phyloP scores from a whole-genome alignment of 2,888 invertebrate genomes.

The Horisme vitalbata region DNA sequence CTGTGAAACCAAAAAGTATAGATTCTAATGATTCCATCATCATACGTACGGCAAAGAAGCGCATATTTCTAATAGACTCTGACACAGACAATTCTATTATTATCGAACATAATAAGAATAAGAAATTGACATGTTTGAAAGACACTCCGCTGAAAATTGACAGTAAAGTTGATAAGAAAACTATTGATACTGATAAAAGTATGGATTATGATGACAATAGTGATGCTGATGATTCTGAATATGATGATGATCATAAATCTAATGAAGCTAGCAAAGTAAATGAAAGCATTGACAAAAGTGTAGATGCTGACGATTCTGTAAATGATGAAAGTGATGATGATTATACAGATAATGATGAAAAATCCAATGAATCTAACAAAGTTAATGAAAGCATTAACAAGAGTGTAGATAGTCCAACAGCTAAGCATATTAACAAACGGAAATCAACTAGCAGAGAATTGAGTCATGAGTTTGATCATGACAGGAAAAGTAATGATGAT shows the following conservation, averaged over 20 bases:
- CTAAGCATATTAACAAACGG: not conserved
- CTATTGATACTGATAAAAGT: conserved; percentile 11
- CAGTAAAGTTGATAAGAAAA: conserved; percentile 1
- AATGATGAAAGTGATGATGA: not conserved
- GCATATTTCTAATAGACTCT: conserved; percentile 63
- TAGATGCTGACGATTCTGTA: too few species aligned
- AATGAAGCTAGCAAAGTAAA: not conserved
- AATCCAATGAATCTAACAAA: conserved; percentile 12
- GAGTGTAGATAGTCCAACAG: not conserved
- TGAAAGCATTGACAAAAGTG: not conserved
- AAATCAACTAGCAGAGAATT: conserved; percentile 12
- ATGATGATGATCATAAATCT: not conserved
- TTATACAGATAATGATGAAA: conserved; percentile 18
- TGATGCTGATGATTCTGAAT: conserved; percentile 24
- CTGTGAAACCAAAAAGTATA: conserved; percentile 39
- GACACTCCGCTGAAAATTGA: conserved; percentile 64
- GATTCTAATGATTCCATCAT: conserved; percentile 45
- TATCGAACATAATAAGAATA: conserved; percentile 58
- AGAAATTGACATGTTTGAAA: conserved; percentile 60
- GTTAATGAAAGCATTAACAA: not conserved
- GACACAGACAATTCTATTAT: conserved; percentile 73
- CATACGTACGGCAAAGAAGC: conserved; percentile 58
- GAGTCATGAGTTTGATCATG: conserved; percentile 25
- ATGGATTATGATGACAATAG: conserved; percentile 18
- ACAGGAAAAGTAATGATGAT: conserved; percentile 13